phyloP scores from a whole-genome alignment of 2,113 vertebrate species.

The Ahaetulla prasina region DNA sequence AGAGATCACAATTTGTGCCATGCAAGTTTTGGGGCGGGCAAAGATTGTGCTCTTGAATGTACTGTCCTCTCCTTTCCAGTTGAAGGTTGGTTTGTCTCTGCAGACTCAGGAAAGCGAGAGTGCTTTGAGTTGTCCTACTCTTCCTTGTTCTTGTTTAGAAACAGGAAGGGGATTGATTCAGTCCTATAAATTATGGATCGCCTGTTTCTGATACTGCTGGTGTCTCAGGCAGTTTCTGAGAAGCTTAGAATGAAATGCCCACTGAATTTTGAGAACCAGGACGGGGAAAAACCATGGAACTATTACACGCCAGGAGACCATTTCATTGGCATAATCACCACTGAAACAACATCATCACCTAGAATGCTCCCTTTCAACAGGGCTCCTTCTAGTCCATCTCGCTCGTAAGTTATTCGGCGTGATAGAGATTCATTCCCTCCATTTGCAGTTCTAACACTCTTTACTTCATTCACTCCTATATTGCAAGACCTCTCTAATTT shows the following conservation, averaged over 20 bases:
- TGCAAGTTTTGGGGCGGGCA: background rate
- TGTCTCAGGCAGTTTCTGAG: background rate
- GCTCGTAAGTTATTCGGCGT: background rate
- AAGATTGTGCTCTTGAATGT: background rate
- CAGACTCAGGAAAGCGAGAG: background rate
- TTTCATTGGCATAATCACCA: background rate
- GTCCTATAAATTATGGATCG: background rate
- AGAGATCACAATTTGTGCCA: background rate
- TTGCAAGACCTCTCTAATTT: too few species aligned
- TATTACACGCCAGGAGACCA: background rate
- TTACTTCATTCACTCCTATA: too few species aligned
- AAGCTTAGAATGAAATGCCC: background rate
- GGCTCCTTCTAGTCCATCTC: background rate
- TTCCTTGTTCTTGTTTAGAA: background rate
- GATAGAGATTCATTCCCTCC: background rate
- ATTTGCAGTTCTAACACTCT: too few species aligned
- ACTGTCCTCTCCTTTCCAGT: background rate
- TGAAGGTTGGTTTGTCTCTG: background rate
- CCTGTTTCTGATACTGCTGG: background rate
- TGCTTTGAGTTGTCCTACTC: background rate
- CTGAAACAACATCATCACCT: background rate
- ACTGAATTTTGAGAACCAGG: background rate
- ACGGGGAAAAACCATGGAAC: background rate
- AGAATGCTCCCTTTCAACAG: background rate
- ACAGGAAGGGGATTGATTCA: background rate